A percentile compares a stretch with the other conserved stretches of the same genome.
phyloP scores from a whole-genome alignment of 2,797 vertebrate genomes.

The Okamejei kenojei region DNA sequence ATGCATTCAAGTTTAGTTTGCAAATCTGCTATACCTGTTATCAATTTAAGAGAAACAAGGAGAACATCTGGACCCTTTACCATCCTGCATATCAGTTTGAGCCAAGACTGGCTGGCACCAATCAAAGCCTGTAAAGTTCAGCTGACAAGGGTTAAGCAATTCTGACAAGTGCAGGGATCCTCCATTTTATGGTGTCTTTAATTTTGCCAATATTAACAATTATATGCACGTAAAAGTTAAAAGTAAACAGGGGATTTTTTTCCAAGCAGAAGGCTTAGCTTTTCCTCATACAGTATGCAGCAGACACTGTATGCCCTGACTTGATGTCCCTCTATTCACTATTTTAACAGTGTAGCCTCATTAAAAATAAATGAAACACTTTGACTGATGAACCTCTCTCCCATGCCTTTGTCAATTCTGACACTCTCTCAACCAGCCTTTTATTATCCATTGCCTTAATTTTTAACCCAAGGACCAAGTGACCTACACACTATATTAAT shows the following conservation, averaged over 20 bases:
- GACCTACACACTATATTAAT: not conserved
- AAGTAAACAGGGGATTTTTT: not conserved
- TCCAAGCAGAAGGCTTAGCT: not conserved
- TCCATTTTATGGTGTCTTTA: too few species aligned
- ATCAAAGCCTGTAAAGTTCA: too few species aligned
- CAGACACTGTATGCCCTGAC: not conserved
- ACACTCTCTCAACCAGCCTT: not conserved
- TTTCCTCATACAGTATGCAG: not conserved
- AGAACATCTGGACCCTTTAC: too few species aligned
- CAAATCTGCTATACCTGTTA: too few species aligned
- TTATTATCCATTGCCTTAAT: not conserved
- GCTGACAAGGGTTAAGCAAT: too few species aligned
- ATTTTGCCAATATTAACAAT: not conserved
- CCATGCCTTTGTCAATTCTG: not conserved
- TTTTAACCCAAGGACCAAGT: not conserved
- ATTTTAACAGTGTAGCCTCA: not conserved
- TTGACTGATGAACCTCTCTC: not conserved
- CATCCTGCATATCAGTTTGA: too few species aligned
- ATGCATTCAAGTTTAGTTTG: too few species aligned
- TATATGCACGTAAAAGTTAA: not conserved
- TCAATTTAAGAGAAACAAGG: too few species aligned
- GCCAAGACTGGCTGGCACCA: too few species aligned
- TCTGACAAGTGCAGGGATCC: too few species aligned
- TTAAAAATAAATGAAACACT: constrained; percentile 1
- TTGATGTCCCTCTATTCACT: not conserved